Conservation (phyloP, 2,888 invertebrate species). For the Adineta ricciae region DNA sequence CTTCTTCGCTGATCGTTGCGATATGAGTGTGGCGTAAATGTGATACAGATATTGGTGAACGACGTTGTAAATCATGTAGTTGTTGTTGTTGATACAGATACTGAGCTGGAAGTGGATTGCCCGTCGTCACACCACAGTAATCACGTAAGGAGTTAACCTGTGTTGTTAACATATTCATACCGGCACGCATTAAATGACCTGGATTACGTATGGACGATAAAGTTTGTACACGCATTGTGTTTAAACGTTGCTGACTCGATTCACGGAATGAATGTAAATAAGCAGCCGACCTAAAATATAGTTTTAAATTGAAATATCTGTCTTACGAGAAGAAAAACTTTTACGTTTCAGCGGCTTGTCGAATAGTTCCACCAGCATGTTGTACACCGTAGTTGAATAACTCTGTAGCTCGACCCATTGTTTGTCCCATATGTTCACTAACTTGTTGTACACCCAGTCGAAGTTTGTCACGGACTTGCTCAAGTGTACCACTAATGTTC, state of each 20-base stretch:
- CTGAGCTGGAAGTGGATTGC: background rate
- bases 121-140: background rate
- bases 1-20: background rate
- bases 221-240: slow-evolving; percentile 13
- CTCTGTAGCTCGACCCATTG: background rate
- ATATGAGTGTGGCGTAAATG: background rate
- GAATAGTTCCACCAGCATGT: slow-evolving; percentile 14
- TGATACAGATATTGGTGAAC: background rate
- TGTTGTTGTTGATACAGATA: background rate
- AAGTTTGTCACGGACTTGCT: slow-evolving; percentile 19
- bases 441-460: slow-evolving; percentile 13
- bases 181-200: slow-evolving; percentile 5
- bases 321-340: too few relatives aligned
- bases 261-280: slow-evolving; percentile 9
- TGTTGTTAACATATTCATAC: background rate
- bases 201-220: background rate
- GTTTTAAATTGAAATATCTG: too few relatives aligned
- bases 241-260: slow-evolving; percentile 14
- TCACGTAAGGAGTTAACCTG: slow-evolving; percentile 6
- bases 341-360: slow-evolving; percentile 15
- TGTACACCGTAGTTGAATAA: slow-evolving; percentile 6
- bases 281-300: background rate
- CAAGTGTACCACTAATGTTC: background rate
- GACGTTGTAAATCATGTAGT: background rate
- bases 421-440: slow-evolving; percentile 14